Percentiles rank a stretch among this genome's conserved stretches.
Conservation (phyloP, 2,797 vertebrate species). For the Parauchenoglanis ngamensis region DNA sequence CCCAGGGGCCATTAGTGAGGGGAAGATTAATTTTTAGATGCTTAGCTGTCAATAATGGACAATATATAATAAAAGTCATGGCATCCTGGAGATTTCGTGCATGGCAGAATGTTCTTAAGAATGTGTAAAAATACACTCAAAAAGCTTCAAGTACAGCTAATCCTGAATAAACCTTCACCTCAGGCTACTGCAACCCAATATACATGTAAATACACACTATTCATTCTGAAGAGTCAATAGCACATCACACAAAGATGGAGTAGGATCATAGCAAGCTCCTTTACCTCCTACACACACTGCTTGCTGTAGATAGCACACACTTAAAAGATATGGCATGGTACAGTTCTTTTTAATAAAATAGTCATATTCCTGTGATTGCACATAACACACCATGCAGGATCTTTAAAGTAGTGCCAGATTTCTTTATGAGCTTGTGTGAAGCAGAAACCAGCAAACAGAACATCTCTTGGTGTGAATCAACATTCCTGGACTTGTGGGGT, state of each 20-base stretch:
- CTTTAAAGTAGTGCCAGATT: neutral
- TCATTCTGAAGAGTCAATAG: neutral
- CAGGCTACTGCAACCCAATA: neutral
- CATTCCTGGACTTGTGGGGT: neutral
- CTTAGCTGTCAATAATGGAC: constrained; percentile 42
- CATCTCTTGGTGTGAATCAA: neutral
- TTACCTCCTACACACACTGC: constrained; percentile 38
- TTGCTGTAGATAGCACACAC: constrained; percentile 23
- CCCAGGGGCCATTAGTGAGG: constrained; percentile 43
- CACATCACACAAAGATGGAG: neutral
- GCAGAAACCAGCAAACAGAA: neutral
- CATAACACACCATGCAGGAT: neutral
- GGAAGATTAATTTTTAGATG: constrained; percentile 46
- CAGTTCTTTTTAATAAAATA: neutral
- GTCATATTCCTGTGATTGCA: too few relatives aligned
- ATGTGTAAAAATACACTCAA: neutral
- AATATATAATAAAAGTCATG: neutral
- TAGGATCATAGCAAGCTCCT: constrained; percentile 17
- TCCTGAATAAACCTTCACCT: constrained; percentile 20
- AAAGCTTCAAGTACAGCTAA: constrained; percentile 8
- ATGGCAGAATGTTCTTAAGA: neutral
- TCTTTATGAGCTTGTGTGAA: neutral
- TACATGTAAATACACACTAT: neutral
- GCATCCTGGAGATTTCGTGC: too few relatives aligned
- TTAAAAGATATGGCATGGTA: neutral